Base-by-base conservation (phyloP, 2,797 vertebrate genomes). In the Cirrhinus molitorella region DNA sequence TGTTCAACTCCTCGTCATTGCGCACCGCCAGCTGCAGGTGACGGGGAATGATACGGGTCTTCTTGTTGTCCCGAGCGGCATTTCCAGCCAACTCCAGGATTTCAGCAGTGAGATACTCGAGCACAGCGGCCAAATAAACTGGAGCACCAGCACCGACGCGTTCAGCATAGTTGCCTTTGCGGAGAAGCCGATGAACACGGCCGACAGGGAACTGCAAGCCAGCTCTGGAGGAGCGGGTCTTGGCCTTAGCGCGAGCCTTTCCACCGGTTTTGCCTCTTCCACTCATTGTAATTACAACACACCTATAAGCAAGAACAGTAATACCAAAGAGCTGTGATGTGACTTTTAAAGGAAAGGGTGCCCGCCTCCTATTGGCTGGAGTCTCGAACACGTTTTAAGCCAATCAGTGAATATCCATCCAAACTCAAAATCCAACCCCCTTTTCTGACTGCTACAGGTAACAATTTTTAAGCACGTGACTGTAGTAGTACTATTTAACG, bases 311-410 rank as follows among this genome's bases (percentile, higher is more conserved):
- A 5, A 16, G 1, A 2, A 43, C 1, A 0, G 19, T 3, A 8
- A 17, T 7, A 17, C 0, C 0, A 1, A 1, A 0, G 1, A 0
- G 2, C 2, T 4, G 34, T 9, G 2, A 17, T 1, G 4, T 19
- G 9, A 8, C 14, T 13, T 40, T 45, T 31, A 47, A 37, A 63
- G 3, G 25, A 55, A 31, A 63, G 6, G 1, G 37, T 43, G n/a
- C 37, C 16, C 19, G 10, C 19, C 5, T 45, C 45, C 17, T 31
- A 59, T 21, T n/a, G 19, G 51, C 34, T 57, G 4, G 9, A 13
- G 19, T 37, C 28, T 53, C n/a, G 21, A 57, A 75, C 4, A 25
- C 3, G 1, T 37, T 34, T 1, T 8, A 40, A 61, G 25, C 65
- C 34, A 67, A 67, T 67, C 34, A 67, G 34, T 12, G 10, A 37